Conservation (phyloP, 2,888 invertebrate species). For the Ennomos quercinarius region DNA sequence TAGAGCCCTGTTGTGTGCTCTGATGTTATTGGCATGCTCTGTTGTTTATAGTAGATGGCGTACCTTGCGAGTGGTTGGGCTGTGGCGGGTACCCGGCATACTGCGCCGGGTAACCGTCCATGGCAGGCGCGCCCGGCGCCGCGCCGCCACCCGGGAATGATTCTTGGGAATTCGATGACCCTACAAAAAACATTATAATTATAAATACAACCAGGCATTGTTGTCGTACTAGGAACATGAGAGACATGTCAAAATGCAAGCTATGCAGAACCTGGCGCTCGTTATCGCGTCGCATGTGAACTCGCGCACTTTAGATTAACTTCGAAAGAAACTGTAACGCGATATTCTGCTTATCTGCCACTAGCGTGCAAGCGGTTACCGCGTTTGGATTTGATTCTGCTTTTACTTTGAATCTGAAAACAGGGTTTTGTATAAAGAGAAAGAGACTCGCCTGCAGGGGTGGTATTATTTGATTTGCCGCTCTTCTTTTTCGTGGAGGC, state of each 20-base stretch:
- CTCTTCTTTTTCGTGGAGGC: conserved; percentile 95
- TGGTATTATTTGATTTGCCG: conserved; percentile 92
- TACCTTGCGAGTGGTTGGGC: conserved; percentile 90
- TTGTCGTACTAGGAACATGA: conserved; percentile 16
- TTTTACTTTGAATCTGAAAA: not conserved
- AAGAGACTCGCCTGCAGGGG: conserved; percentile 89
- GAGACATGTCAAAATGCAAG: conserved; percentile 14
- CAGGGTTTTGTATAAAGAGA: not conserved
- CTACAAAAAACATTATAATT: conserved; percentile 55
- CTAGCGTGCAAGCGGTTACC: not conserved
- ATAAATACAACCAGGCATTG: not conserved
- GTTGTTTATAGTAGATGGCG: conserved; percentile 61
- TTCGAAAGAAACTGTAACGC: conserved; percentile 29
- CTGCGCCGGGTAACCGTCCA: conserved; percentile 92
- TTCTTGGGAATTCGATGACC: conserved; percentile 96
- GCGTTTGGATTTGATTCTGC: not conserved
- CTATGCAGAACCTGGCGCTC: conserved; percentile 18
- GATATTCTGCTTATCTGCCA: conserved; percentile 23
- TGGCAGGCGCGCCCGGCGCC: conserved; percentile 88
- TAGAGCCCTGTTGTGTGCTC: too few relatives aligned
- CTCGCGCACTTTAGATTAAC: conserved; percentile 4
- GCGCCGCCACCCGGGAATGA: conserved; percentile 92
- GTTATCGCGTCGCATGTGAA: conserved; percentile 18
- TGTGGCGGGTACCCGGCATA: conserved; percentile 87
- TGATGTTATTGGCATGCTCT: not conserved